Evolutionary conservation across 2,113 vertebrate genomes (phyloP), one percentile per base, ranked within the genome.

Genomic region (Phrynosoma blainvillii): DNA sequence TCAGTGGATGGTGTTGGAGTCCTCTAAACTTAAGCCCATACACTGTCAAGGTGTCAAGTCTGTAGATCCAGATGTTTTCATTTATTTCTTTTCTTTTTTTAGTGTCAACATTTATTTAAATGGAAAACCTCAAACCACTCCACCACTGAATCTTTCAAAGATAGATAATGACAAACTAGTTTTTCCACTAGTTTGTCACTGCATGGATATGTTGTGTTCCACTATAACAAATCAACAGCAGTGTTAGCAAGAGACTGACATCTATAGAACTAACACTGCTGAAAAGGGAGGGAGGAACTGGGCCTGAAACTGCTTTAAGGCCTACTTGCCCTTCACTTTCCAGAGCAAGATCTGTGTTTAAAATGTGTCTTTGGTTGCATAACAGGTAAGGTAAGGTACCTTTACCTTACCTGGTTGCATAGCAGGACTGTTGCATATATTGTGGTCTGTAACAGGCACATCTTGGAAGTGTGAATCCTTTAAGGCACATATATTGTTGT

Each of bases 91-190:
- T 36, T 36, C 36, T 36, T 36, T 36, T 36, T 36, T 88, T 82
- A 95, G 86, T 95, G 96, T 94, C 96, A 95, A 95, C 89, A 90
- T 97, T 97, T 97, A 97, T 97, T 97, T 96, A 95, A 96, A 96
- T 95, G 95, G 71, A 94, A 96, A 97, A 97, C 90, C 95, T 94
- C 97, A 97, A 96, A 96, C 94, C 96, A 97, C 95, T 96, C 93
- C 94, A 96, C 92, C 96, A 94, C 92, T 94, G 93, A 95, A 93
- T 90, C 93, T 96, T 96, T 93, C 94, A 95, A 36, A 36, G 36
- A 36, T 92, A 94, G 90, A 96, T 91, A 92, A 96, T 0, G 88
- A 96, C 88, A 96, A 96, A 93, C 95, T 96, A 93, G 89, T 94
- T 96, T 96, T 36, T 36, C 77, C 92, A 92, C 96, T 92, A 95